A percentile compares a stretch with the other conserved stretches of the same genome.
phyloP scores from a whole-genome alignment of 2,888 invertebrate species.

The Ametastegia equiseti region DNA sequence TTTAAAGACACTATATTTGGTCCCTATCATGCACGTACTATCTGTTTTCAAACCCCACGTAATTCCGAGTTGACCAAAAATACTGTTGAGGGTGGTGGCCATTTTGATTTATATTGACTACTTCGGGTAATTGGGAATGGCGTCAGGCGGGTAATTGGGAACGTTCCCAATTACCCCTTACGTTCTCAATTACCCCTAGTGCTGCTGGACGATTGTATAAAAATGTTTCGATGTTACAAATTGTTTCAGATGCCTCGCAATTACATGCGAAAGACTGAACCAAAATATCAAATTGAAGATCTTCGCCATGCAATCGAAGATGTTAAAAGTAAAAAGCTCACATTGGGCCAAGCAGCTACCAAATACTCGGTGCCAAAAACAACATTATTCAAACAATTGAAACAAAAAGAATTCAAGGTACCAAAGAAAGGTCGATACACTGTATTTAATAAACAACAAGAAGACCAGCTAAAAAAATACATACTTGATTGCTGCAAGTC shows the following conservation, averaged over 20 bases:
- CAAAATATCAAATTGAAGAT: not conserved
- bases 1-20: not conserved
- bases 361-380: not conserved
- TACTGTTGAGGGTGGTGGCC: not conserved
- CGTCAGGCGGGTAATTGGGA: not conserved
- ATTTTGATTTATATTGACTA: not conserved
- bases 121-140: not conserved
- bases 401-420: not conserved
- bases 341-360: not conserved
- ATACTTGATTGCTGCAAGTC: too few species aligned
- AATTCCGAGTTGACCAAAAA: not conserved
- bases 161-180: not conserved
- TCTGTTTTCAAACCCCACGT: not conserved
- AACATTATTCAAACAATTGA: not conserved
- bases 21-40: not conserved
- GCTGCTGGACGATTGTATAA: not conserved
- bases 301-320: not conserved
- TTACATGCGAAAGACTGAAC: not conserved
- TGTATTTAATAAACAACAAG: conserved; percentile 39
- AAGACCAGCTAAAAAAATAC: conserved; percentile 42
- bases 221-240: not conserved
- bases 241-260: not conserved
- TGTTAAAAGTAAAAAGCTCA: not conserved
- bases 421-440: not conserved
- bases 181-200: not conserved